A percentile compares a stretch with the other conserved stretches of the same genome.
Evolutionary conservation across 2,888 invertebrate genomes (phyloP).

Genomic region (Scaptomyza parva): DNA sequence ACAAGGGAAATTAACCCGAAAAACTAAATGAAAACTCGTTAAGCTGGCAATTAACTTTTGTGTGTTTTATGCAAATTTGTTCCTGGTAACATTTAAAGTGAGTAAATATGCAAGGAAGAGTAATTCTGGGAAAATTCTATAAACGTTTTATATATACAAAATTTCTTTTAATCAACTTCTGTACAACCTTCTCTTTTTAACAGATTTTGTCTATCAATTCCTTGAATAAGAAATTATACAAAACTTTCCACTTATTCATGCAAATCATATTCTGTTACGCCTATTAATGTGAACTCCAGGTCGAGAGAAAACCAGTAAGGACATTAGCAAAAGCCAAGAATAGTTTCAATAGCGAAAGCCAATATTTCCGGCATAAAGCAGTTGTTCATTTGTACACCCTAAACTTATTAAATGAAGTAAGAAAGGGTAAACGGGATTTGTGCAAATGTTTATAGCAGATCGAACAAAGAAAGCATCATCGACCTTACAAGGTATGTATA

Average conservation of each 20-base stretch:
- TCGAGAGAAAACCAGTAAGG: too few species aligned
- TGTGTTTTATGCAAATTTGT: neutral
- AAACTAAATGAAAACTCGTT: conserved; percentile 26
- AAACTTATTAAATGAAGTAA: too few species aligned
- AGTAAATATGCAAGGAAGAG: neutral
- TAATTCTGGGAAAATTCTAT: neutral
- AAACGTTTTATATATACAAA: neutral
- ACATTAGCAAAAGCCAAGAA: too few species aligned
- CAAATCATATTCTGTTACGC: neutral
- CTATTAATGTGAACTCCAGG: too few species aligned
- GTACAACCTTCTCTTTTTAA: neutral
- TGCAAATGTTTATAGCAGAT: too few species aligned
- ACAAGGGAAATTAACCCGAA: conserved; percentile 63
- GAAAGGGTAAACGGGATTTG: too few species aligned
- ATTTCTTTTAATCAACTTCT: neutral
- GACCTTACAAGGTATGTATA: too few species aligned
- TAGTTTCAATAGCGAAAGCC: too few species aligned
- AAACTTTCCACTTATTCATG: neutral
- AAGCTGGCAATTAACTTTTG: conserved; percentile 3
- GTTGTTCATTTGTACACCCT: too few species aligned
- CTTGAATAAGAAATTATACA: neutral
- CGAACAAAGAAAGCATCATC: too few species aligned
- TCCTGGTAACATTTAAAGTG: neutral
- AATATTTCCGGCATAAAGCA: too few species aligned
- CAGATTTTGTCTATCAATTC: neutral